Percentiles rank a stretch among this genome's conserved stretches.
Conservation (phyloP, 2,113 vertebrate species). For the Halichoerus grypus region DNA sequence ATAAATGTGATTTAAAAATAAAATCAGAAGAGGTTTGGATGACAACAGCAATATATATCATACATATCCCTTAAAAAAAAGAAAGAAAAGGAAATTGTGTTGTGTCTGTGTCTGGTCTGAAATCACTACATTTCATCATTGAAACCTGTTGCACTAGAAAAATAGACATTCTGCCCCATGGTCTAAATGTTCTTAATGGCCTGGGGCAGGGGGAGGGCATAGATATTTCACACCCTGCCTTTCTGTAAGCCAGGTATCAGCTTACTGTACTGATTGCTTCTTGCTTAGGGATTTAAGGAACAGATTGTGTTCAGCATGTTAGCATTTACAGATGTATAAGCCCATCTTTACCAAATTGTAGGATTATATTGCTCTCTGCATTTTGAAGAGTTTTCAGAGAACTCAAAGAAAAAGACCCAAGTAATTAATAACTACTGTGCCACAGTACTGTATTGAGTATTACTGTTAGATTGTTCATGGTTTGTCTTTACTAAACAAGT, state of each 20-base stretch:
- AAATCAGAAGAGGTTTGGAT: constrained; percentile 55
- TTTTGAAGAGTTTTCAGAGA: constrained; percentile 58
- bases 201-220: background rate
- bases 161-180: background rate
- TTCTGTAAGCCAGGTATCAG: background rate
- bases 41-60: background rate
- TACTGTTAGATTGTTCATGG: background rate
- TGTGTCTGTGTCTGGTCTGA: background rate
- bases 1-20: constrained; percentile 25
- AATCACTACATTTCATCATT: constrained; percentile 21
- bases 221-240: background rate
- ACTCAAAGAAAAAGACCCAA: background rate
- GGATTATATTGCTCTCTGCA: background rate
- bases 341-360: constrained; percentile 1
- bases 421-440: background rate
- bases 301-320: background rate
- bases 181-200: background rate
- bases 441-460: background rate
- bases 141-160: constrained; percentile 39
- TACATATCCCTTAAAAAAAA: background rate
- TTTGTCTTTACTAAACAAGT: constrained; percentile 20
- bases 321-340: constrained; percentile 29
- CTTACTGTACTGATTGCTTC: background rate
- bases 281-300: constrained; percentile 27
- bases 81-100: background rate